Conservation (phyloP, 2,797 vertebrate genomes). For the Pampus argenteus region DNA sequence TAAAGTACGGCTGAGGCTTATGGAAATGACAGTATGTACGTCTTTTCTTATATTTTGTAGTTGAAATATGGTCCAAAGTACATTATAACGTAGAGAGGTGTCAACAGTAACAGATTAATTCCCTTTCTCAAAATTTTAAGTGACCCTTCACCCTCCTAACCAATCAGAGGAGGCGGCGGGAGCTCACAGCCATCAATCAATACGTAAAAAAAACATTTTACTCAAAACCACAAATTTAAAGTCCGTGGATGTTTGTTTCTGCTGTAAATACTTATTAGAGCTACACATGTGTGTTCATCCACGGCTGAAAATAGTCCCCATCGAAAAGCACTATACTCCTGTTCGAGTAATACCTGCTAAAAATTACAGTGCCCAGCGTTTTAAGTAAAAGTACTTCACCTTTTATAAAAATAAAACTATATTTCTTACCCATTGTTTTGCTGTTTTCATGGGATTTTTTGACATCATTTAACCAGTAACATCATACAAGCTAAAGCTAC, state of each 20-base stretch:
- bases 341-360: not conserved
- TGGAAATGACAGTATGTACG: not conserved
- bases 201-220: too few relatives aligned
- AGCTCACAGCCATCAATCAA: too few relatives aligned
- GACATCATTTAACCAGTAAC: not conserved
- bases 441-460: not conserved
- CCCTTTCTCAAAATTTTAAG: too few relatives aligned
- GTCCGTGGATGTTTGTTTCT: too few relatives aligned
- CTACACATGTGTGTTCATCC: not conserved
- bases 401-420: not conserved
- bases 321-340: not conserved
- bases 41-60: not conserved
- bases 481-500: not conserved
- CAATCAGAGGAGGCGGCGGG: too few relatives aligned
- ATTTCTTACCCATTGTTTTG: not conserved
- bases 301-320: not conserved
- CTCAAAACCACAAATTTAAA: too few relatives aligned
- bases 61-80: not conserved
- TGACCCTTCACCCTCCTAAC: too few relatives aligned
- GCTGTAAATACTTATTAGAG: not conserved
- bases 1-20: too few relatives aligned
- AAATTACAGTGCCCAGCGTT: not conserved
- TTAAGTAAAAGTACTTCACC: not conserved
- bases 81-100: too few relatives aligned
- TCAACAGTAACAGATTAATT: too few relatives aligned